phyloP scores from a whole-genome alignment of 1,140 invertebrate genomes.

The Globodera rostochiensis region DNA sequence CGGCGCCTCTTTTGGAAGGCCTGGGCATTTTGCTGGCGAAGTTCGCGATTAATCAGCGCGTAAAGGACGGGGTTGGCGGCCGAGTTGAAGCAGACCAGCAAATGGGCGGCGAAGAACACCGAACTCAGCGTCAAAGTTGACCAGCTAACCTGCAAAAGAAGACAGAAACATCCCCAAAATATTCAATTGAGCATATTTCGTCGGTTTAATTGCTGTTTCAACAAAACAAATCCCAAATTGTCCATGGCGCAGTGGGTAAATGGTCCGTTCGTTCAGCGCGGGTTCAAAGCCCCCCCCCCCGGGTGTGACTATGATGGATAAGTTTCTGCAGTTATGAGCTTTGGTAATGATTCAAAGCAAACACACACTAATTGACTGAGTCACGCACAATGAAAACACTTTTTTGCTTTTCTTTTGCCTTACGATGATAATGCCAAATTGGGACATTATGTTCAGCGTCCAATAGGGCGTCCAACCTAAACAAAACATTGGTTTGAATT shows the following conservation, averaged over 20 bases:
- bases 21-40: constrained; percentile 57
- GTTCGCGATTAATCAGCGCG: constrained; percentile 62
- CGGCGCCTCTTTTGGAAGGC: constrained; percentile 34
- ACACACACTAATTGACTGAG: constrained; percentile 4
- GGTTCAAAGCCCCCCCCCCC: neutral
- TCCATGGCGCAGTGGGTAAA: neutral
- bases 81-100: constrained; percentile 64
- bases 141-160: constrained; percentile 45
- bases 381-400: constrained; percentile 1
- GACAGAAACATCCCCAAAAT: neutral
- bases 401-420: constrained; percentile 16
- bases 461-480: constrained; percentile 62
- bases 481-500: neutral
- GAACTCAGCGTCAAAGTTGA: constrained; percentile 55
- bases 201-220: too few species aligned
- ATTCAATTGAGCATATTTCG: neutral
- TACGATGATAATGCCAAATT: constrained; percentile 55
- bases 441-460: constrained; percentile 57
- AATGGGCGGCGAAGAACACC: constrained; percentile 62
- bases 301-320: constrained; percentile 13
- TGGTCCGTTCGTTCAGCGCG: neutral
- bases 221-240: neutral
- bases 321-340: constrained; percentile 26
- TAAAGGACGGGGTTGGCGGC: constrained; percentile 65
- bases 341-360: neutral